phyloP scores from a whole-genome alignment of 2,888 invertebrate species.

The Escarpia spicata region DNA sequence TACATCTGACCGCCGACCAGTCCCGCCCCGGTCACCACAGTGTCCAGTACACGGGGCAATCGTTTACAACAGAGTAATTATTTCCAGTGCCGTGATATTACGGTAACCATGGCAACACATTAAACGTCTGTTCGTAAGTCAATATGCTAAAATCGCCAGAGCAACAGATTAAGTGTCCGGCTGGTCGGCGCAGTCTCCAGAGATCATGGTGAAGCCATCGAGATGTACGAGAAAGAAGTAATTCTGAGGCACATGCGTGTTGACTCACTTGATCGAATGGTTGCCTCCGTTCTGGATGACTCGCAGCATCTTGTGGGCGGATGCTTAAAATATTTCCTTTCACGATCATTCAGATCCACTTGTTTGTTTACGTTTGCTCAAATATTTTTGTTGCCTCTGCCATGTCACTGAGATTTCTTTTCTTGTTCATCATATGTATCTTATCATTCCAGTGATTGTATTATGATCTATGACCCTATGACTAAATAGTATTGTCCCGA shows the following conservation, averaged over 20 bases:
- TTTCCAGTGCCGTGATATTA: conserved; percentile 14
- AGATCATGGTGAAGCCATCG: neutral
- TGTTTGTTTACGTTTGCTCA: neutral
- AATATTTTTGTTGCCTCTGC: neutral
- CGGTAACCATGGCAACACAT: conserved; percentile 27
- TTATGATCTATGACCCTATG: too few species aligned
- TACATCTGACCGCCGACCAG: neutral
- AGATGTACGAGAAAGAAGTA: conserved; percentile 10
- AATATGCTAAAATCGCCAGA: conserved; percentile 31
- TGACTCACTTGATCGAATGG: neutral
- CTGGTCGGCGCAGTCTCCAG: neutral
- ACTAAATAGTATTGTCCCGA: too few species aligned
- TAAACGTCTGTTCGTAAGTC: conserved; percentile 31
- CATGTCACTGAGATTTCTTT: neutral
- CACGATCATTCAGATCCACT: neutral
- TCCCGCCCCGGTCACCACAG: neutral
- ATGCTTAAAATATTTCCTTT: neutral
- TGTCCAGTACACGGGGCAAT: neutral
- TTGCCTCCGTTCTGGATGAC: too few species aligned
- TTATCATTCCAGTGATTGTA: too few species aligned
- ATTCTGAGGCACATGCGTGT: neutral
- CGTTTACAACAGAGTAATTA: conserved; percentile 12
- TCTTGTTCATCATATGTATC: neutral
- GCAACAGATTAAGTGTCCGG: conserved; percentile 28
- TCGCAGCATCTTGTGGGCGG: neutral